Conservation (phyloP, 2,113 vertebrate species). For the Sakesphorus luctuosus region DNA sequence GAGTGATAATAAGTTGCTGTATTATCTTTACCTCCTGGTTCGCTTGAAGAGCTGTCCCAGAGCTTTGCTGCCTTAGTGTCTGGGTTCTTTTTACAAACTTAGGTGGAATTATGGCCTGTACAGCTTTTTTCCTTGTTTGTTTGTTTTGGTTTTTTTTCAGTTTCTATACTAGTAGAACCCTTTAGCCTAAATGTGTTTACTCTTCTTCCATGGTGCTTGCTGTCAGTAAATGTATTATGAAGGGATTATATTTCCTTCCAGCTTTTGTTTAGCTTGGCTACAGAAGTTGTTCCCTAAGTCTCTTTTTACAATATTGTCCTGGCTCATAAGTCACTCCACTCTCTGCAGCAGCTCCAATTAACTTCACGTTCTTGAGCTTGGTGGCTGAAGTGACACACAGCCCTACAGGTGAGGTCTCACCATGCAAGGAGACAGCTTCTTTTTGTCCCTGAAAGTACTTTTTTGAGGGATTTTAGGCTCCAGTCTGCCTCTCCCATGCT, state of each 20-base stretch:
- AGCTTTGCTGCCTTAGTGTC: not conserved
- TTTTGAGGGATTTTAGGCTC: not conserved
- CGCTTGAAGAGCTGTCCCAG: not conserved
- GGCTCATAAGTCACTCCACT: not conserved
- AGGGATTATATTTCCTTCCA: slow-evolving; percentile 26
- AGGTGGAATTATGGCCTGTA: not conserved
- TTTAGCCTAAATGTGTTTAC: not conserved
- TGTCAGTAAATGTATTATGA: not conserved
- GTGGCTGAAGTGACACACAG: not conserved
- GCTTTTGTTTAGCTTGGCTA: not conserved
- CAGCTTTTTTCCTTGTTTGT: not conserved
- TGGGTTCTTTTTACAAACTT: not conserved
- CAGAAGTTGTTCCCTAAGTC: not conserved
- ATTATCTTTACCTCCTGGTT: not conserved
- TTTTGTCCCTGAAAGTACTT: not conserved
- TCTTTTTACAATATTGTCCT: not conserved
- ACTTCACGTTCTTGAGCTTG: not conserved
- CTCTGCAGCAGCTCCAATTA: not conserved
- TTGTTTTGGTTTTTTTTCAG: not conserved
- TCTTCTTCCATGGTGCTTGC: not conserved
- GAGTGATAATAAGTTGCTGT: not conserved
- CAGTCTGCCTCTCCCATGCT: rapidly evolving
- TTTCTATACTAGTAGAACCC: not conserved
- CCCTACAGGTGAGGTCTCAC: not conserved
- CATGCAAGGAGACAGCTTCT: not conserved